phyloP scores from a whole-genome alignment of 2,888 invertebrate species.

The Camptogramma bilineatum region DNA sequence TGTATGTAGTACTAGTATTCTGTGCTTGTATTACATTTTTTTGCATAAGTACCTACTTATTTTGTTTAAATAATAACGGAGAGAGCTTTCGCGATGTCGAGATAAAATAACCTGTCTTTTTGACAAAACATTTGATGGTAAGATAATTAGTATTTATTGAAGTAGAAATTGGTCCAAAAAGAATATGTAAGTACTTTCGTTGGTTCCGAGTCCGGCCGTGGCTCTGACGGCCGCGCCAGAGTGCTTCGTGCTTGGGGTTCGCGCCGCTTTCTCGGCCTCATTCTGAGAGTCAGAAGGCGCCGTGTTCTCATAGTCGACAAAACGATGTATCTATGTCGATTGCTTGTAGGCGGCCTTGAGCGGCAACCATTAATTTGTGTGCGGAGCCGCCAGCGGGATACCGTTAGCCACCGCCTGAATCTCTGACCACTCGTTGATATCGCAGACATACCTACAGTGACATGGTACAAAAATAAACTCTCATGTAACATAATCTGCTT shows the following conservation, averaged over 20 bases:
- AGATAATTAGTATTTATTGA: conserved; percentile 56
- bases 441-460: conserved; percentile 53
- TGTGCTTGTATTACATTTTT: conserved; percentile 42
- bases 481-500: conserved; percentile 19
- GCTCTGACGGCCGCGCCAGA: conserved; percentile 42
- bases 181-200: conserved; percentile 41
- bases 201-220: conserved; percentile 37
- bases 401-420: conserved; percentile 80
- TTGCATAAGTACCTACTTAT: conserved; percentile 45
- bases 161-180: conserved; percentile 54
- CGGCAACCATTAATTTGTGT: conserved; percentile 82
- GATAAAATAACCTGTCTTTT: conserved; percentile 49
- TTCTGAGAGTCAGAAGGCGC: conserved; percentile 74
- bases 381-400: conserved; percentile 74
- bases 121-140: conserved; percentile 49
- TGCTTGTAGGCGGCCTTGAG: conserved; percentile 84
- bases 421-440: conserved; percentile 67
- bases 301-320: conserved; percentile 80
- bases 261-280: conserved; percentile 79
- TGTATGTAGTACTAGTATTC: too few species aligned
- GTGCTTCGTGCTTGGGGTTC: conserved; percentile 50
- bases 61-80: conserved; percentile 52
- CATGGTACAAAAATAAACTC: conserved; percentile 27
- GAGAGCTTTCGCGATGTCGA: conserved; percentile 61
- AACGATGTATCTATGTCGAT: conserved; percentile 83